Conservation (phyloP, 1,140 invertebrate genomes). For the Sinonovacula constricta region DNA sequence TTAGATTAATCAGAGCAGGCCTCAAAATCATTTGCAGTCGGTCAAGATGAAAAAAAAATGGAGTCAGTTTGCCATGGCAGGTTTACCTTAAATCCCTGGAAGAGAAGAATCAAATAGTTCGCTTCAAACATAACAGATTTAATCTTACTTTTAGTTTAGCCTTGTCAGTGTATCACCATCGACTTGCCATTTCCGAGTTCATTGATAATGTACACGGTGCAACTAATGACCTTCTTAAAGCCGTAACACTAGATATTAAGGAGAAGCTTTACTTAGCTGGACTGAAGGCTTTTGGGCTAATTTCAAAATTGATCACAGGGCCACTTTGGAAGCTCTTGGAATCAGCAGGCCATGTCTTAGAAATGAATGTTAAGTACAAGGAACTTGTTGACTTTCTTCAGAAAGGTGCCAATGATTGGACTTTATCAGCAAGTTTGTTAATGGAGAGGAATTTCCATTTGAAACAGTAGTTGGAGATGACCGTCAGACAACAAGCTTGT, state of each 20-base stretch:
- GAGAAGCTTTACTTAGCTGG: conserved; percentile 28
- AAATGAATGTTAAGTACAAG: conserved; percentile 26
- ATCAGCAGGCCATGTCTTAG: conserved; percentile 35
- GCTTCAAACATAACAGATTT: conserved; percentile 45
- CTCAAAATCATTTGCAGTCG: conserved; percentile 39
- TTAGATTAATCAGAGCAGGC: conserved; percentile 30
- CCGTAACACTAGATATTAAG: conserved; percentile 36
- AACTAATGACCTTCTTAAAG: conserved; percentile 30
- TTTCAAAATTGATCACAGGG: conserved; percentile 39
- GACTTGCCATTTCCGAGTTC: not conserved
- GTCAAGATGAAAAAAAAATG: conserved; percentile 50
- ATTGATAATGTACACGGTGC: conserved; percentile 15
- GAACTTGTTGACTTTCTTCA: conserved; percentile 13
- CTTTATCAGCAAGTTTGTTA: conserved; percentile 4
- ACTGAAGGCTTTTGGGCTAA: conserved; percentile 46
- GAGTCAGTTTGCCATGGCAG: not conserved
- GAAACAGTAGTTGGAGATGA: not conserved
- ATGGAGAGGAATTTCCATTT: conserved; percentile 11
- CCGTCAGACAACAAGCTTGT: not conserved
- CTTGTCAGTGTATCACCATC: conserved; percentile 18
- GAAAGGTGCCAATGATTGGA: not conserved
- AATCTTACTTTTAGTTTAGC: conserved; percentile 50
- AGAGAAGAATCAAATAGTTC: not conserved
- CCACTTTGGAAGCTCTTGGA: conserved; percentile 53
- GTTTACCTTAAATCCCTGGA: not conserved